Evolutionary conservation across 2,797 vertebrate genomes (phyloP), one percentile per base, ranked within the genome.

Genomic region (Alosa sapidissima): DNA sequence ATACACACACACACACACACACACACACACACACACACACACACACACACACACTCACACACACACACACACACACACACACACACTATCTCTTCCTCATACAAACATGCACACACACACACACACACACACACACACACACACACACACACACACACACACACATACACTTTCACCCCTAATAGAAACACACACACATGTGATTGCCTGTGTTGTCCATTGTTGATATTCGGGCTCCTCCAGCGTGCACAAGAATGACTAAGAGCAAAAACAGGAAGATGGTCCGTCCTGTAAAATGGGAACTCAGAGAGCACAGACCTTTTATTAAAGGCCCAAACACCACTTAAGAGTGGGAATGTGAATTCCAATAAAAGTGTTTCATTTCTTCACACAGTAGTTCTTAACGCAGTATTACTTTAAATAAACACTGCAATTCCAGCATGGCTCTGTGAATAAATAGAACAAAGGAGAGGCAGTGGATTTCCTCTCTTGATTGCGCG

Each of bases 341-440:
- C 68, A 41, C 68, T 75, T 75, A 41, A 14, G 24, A 75, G 24
- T 36, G 33, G 90, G 83, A 86, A 85, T 86, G 84, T 89, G 87
- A 88, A 84, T 86, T 85, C 87, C 87, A 89, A 88, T 90, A 89
- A 91, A 93, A 75, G 33, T 28, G 85, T 85, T 88, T 86, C 86
- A 90, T 88, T 85, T 85, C 82, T 89, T 89, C 88, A 92, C 91
- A 88, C 94, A 93, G 95, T 95, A 96, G 95, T 95, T 92, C 88
- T 91, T 90, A 91, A 90, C 88, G 90, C 93, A 93, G 93, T 90
- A 94, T 93, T 93, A 94, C 92, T 95, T 94, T 94, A 95, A 95
- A 96, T 95, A 96, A 95, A 95, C 94, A 94, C 89, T 88, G 81
- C 88, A 91, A 92, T 94, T 94, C 93, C 91, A 91, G 92, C 91